phyloP scores from a whole-genome alignment of 2,113 vertebrate genomes.

The Nymphicus hollandicus region DNA sequence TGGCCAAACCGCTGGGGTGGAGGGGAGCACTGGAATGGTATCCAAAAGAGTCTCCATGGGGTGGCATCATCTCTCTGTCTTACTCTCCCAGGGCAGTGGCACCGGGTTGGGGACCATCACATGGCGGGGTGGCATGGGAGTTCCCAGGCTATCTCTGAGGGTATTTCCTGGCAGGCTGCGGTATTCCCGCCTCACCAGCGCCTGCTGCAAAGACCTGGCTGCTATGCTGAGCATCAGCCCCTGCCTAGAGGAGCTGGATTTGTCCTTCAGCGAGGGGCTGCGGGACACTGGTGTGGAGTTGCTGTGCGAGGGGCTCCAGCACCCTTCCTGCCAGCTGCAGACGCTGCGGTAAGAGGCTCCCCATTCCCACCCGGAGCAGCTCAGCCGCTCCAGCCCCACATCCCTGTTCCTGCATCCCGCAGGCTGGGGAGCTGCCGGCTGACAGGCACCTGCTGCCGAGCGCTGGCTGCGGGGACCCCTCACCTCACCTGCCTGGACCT shows the following conservation, averaged over 20 bases:
- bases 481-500: neutral
- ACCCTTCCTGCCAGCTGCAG: neutral
- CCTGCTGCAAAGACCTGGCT: neutral
- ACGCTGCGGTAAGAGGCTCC: neutral
- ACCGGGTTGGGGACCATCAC: accelerated
- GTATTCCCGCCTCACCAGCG: neutral
- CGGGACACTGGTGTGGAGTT: accelerated
- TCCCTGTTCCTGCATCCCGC: accelerated
- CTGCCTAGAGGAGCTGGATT: neutral
- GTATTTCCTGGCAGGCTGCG: neutral
- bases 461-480: neutral
- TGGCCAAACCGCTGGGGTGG: accelerated
- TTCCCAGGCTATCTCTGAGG: accelerated
- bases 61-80: accelerated
- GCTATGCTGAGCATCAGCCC: neutral
- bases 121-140: accelerated
- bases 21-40: accelerated
- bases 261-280: conserved; percentile 20
- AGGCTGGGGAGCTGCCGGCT: conserved; percentile 37
- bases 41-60: too few relatives aligned
- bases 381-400: accelerated
- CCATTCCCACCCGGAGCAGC: neutral
- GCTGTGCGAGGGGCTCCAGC: neutral
- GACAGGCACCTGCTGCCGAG: neutral
- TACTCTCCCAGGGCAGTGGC: too few relatives aligned